Conservation (phyloP, 2,797 vertebrate genomes). For the Pangasius krempfi region DNA sequence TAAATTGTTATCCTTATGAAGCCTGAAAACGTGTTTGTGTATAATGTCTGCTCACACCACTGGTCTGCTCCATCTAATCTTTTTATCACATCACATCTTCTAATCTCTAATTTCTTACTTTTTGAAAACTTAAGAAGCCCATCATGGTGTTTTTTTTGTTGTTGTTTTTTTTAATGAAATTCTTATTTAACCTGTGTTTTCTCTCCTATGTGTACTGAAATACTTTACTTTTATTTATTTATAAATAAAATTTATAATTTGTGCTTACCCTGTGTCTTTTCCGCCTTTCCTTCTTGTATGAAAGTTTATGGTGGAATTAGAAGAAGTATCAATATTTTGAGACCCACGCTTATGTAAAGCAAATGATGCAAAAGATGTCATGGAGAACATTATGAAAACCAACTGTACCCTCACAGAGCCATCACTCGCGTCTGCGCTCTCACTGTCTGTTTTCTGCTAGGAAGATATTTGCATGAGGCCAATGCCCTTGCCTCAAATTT, state of each 20-base stretch:
- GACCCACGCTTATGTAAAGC: background rate
- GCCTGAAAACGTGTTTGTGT: background rate
- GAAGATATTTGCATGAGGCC: slow-evolving; percentile 44
- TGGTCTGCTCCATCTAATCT: background rate
- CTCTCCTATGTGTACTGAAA: background rate
- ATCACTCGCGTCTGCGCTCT: background rate
- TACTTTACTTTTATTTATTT: background rate
- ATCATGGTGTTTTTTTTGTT: background rate
- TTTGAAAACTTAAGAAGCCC: background rate
- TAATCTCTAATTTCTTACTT: no score
- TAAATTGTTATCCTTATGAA: background rate
- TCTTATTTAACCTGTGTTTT: background rate
- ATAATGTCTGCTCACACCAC: background rate
- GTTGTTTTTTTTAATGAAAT: background rate
- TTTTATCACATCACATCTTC: no score
- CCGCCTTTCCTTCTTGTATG: background rate
- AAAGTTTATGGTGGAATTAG: background rate
- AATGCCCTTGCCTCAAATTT: slow-evolving; percentile 31
- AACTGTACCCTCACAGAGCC: slow-evolving; percentile 1
- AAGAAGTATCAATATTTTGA: background rate
- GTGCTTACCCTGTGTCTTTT: background rate
- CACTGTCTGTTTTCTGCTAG: background rate
- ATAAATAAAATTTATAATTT: no score
- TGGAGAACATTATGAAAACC: background rate
- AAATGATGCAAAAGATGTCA: slow-evolving; percentile 3